These are phyloP conservation scores for Melanotaenia pygmaea DNA, from an alignment of 2,797 vertebrate species.

Conservation along the genomic window DNA sequence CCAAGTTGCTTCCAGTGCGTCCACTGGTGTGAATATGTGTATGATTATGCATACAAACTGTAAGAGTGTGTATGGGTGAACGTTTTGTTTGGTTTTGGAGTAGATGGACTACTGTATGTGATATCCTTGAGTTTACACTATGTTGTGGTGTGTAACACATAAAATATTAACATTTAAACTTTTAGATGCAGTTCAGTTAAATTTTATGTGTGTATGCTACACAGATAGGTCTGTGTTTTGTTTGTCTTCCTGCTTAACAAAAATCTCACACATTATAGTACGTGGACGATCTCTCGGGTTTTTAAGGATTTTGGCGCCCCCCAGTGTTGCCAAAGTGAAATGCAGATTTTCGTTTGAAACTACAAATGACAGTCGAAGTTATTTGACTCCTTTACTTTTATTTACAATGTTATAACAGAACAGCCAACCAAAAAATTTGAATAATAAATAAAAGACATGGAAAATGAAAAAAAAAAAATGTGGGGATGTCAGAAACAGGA, in stretches of 20 bases:
- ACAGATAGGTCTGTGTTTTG: not conserved
- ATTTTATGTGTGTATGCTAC: too few relatives aligned
- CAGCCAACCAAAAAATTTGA: constrained; percentile 60
- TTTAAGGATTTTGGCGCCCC: constrained; percentile 22
- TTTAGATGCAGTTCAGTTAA: not conserved
- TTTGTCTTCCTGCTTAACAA: not conserved
- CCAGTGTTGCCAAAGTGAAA: constrained; percentile 38
- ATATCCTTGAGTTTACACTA: too few relatives aligned
- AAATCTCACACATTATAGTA: not conserved
- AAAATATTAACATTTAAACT: not conserved
- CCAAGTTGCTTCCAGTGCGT: too few relatives aligned
- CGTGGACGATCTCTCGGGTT: not conserved
- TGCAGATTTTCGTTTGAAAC: constrained; percentile 12
- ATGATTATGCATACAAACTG: too few relatives aligned
- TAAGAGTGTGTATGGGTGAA: too few relatives aligned
- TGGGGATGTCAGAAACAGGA: constrained; percentile 51
- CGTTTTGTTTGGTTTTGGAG: not conserved
- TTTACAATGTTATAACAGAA: constrained; percentile 77
- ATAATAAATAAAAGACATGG: constrained; percentile 71
- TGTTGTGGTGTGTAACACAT: too few relatives aligned
- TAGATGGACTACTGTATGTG: not conserved
- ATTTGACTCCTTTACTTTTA: constrained; percentile 55
- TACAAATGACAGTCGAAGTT: not conserved
- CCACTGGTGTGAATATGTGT: too few relatives aligned
- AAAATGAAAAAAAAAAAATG: constrained; percentile 25